Evolutionary conservation across 2,113 vertebrate genomes (phyloP).

Genomic region (Cacatua alba): DNA sequence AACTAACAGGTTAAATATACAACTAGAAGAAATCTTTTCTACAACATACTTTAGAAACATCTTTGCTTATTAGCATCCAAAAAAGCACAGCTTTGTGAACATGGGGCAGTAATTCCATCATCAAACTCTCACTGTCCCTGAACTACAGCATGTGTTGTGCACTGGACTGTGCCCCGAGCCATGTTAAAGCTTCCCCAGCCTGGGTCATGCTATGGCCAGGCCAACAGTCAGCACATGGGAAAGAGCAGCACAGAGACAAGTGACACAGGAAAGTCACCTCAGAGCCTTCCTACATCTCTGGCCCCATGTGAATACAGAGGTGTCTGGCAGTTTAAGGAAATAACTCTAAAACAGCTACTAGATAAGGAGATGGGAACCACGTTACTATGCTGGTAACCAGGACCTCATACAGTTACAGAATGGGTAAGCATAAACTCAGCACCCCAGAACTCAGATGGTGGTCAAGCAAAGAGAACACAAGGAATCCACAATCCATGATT

Average conservation of each 20-base stretch:
- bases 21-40: background rate
- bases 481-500: background rate
- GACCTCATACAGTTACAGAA: background rate
- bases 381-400: background rate
- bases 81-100: background rate
- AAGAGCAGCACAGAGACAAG: background rate
- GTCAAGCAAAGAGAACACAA: background rate
- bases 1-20: background rate
- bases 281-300: background rate
- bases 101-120: background rate
- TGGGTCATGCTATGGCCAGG: rapidly evolving
- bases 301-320: background rate
- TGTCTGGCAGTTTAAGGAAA: background rate
- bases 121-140: background rate
- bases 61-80: background rate
- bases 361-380: background rate
- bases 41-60: rapidly evolving
- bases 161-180: background rate
- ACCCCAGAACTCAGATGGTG: background rate
- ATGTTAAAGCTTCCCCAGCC: background rate
- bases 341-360: too few species aligned
- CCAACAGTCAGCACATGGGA: too few species aligned
- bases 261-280: background rate
- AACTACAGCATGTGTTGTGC: background rate
- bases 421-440: background rate